Evolutionary conservation across 2,113 vertebrate species (phyloP).

Genomic region (Podiceps cristatus): DNA sequence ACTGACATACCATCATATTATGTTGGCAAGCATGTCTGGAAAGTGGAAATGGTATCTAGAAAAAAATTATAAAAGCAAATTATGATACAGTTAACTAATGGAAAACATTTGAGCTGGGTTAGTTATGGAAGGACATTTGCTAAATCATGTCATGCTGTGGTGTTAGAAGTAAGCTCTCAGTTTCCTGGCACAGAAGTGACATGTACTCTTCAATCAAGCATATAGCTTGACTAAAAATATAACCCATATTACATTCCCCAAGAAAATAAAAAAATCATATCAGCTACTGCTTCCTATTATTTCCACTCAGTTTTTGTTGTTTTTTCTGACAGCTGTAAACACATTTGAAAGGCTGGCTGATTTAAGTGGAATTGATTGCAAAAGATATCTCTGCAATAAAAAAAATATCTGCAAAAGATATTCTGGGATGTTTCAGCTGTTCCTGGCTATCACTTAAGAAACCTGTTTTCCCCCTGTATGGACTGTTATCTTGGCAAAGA

Average conservation of each 20-base stretch:
- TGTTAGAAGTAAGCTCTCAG: not conserved
- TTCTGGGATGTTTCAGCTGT: not conserved
- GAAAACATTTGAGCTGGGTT: not conserved
- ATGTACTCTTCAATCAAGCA: not conserved
- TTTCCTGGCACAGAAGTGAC: not conserved
- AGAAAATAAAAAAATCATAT: not conserved
- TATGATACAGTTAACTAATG: not conserved
- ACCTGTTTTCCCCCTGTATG: not conserved
- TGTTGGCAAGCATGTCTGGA: not conserved
- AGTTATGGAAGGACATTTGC: not conserved
- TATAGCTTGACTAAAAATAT: not conserved
- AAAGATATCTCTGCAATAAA: not conserved
- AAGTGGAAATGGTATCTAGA: not conserved
- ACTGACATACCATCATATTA: not conserved
- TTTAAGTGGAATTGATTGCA: not conserved
- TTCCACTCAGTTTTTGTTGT: not conserved
- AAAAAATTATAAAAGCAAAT: not conserved
- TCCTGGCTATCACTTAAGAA: not conserved
- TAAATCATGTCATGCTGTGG: not conserved
- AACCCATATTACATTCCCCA: not conserved
- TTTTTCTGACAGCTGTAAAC: not conserved
- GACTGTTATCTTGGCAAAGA: not conserved
- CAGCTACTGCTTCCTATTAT: not conserved
- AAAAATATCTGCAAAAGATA: not conserved
- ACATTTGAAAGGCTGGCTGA: not conserved